Evolutionary conservation across 2,888 invertebrate genomes (phyloP), one percentile per base, ranked within the genome.

Genomic region (Lithophane semibrunnea): DNA sequence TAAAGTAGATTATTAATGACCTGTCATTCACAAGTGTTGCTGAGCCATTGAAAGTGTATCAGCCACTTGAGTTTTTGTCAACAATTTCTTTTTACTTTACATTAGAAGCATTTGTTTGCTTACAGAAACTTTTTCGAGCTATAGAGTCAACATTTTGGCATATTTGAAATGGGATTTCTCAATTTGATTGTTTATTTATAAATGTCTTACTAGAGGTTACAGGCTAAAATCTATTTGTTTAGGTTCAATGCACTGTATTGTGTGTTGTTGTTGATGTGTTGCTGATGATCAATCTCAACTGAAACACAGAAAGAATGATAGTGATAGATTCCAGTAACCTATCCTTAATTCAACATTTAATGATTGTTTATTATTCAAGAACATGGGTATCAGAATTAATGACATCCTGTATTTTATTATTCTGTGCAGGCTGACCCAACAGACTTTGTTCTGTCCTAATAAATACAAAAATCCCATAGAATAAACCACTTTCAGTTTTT

Each of bases 1-100:
- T 83, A 76, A 85, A 63, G 37, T 66, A 64, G 66, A 67, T 82
- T 73, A 86, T 82, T 86, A 66, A 83, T 73, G 73, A 82, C 70
- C 69, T 67, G 83, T 70, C 72, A 82, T 73, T 76, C 44, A 73
- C 12, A 56, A 77, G 64, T 72, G 63, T 60, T 37, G 21, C 49
- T 60, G 64, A 52, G 56, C 42, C 42, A 80, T 75, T 71, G 64
- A 85, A 82, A 85, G 49, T 71, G 60, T 73, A 65, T 71, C 44
- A 60, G 21, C 56, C 69, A 72, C 73, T 83, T 72, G 24, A 64
- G 65, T 70, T 83, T 83, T 73, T 74, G 68, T 83, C 42, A 68
- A 83, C 13, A 72, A 58, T 56, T 76, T 76, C 42, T 64, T 75
- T 42, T 70, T 69, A 68, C 37, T 68, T 74, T 61, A 65, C 3